A percentile compares a stretch with the other conserved stretches of the same genome.
Conservation (phyloP, 1,140 invertebrate species). For the Danaus plexippus region DNA sequence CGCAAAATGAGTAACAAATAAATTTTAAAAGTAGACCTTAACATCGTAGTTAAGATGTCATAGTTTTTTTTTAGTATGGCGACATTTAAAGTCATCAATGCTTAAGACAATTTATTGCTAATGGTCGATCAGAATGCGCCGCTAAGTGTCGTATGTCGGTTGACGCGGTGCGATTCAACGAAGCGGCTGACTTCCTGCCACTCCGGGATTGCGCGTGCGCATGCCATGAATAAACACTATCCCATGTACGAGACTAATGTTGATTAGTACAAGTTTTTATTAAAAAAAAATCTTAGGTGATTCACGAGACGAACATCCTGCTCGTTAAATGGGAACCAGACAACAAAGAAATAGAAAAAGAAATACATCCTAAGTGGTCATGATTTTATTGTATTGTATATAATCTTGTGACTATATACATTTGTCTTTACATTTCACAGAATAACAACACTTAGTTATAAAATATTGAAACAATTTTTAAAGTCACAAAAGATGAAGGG, state of each 20-base stretch:
- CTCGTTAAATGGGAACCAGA: conserved; percentile 4
- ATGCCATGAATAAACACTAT: conserved; percentile 48
- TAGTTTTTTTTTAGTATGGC: too few species aligned
- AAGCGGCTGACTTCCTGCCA: conserved; percentile 52
- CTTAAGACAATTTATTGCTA: conserved; percentile 20
- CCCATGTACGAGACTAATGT: conserved; percentile 9
- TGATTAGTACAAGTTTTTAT: conserved; percentile 12
- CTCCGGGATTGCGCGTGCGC: conserved; percentile 31
- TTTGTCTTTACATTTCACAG: too few species aligned
- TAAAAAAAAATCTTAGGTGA: conserved; percentile 9
- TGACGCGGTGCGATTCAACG: conserved; percentile 47
- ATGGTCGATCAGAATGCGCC: conserved; percentile 46
- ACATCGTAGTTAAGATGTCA: too few species aligned
- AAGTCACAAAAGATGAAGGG: too few species aligned
- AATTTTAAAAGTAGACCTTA: too few species aligned
- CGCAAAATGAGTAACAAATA: too few species aligned
- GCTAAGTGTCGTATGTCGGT: conserved; percentile 39
- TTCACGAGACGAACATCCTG: conserved; percentile 11
- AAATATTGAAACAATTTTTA: too few species aligned
- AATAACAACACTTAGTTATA: too few species aligned
- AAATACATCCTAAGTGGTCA: too few species aligned
- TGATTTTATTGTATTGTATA: too few species aligned
- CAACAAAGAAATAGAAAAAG: conserved; percentile 4
- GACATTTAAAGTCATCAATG: too few species aligned
- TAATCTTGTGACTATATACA: too few species aligned